A percentile compares a stretch with the other conserved stretches of the same genome.
phyloP scores from a whole-genome alignment of 2,113 vertebrate species.

The Thinocorus orbignyianus region DNA sequence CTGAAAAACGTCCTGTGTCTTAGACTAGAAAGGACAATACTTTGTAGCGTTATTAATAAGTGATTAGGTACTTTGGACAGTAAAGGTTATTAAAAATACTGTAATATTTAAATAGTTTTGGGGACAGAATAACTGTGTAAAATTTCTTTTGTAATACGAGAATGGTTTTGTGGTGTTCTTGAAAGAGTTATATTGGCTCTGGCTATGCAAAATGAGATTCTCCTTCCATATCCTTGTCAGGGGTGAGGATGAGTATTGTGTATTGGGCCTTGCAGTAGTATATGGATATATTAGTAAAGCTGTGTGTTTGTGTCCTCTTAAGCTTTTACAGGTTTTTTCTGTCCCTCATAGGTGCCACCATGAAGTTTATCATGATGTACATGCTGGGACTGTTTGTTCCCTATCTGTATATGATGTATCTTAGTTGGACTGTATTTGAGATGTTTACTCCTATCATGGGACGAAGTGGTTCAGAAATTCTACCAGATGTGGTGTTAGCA shows the following conservation, averaged over 20 bases:
- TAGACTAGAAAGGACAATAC: not conserved
- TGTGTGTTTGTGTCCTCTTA: not conserved
- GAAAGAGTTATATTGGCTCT: not conserved
- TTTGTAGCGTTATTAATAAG: not conserved
- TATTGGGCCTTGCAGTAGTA: not conserved
- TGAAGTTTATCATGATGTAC: slow-evolving; percentile 85
- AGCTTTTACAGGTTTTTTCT: not conserved
- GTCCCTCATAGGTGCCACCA: slow-evolving; percentile 78
- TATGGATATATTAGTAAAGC: not conserved
- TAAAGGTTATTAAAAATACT: not conserved
- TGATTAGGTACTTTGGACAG: not conserved
- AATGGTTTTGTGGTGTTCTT: not conserved
- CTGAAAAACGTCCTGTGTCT: not conserved
- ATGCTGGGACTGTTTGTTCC: slow-evolving; percentile 89
- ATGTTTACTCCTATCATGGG: slow-evolving; percentile 96
- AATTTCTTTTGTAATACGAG: not conserved
- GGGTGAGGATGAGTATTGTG: not conserved
- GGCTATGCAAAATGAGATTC: not conserved
- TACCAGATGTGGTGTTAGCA: slow-evolving; percentile 88
- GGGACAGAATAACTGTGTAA: not conserved
- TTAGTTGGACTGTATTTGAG: slow-evolving; percentile 95
- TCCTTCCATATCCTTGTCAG: not conserved
- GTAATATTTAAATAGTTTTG: not conserved
- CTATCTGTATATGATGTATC: slow-evolving; percentile 89
- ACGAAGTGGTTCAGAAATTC: slow-evolving; percentile 93